Conservation (phyloP, 1,140 invertebrate species). For the Lasioglossum baleicum region DNA sequence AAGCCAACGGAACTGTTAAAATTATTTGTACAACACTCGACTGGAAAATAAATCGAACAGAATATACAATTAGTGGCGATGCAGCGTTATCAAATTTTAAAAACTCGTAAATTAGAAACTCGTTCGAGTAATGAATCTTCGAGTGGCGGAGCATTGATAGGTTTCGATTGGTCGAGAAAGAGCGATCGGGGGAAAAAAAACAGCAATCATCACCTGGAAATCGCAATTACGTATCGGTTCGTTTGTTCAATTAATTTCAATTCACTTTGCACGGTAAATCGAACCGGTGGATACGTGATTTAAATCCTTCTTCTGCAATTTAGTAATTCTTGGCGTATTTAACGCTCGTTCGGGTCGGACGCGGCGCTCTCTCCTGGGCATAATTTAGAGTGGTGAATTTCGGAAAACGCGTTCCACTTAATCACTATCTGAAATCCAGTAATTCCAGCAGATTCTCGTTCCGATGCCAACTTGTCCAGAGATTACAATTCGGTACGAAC, state of each 20-base stretch:
- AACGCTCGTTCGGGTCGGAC: neutral
- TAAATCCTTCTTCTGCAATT: neutral
- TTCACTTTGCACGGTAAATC: neutral
- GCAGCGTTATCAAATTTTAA: too few species aligned
- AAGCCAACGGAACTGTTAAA: too few species aligned
- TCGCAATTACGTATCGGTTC: neutral
- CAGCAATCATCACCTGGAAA: neutral
- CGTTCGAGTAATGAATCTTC: too few species aligned
- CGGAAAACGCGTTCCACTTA: constrained; percentile 7
- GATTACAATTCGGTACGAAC: constrained; percentile 27
- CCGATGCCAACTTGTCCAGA: constrained; percentile 32
- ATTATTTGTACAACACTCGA: too few species aligned
- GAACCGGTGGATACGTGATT: neutral
- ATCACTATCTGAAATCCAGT: constrained; percentile 28
- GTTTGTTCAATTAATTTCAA: neutral
- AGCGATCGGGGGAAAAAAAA: neutral
- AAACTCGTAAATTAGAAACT: too few species aligned
- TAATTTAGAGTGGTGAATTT: constrained; percentile 8
- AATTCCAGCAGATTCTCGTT: constrained; percentile 32
- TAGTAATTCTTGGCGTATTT: neutral
- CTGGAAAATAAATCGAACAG: too few species aligned
- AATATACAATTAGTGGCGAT: too few species aligned
- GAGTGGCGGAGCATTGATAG: too few species aligned
- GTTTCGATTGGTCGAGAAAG: too few species aligned
- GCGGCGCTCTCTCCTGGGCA: neutral